Base-by-base conservation (phyloP, 2,888 invertebrate species). In the Scotopteryx bipunctaria region DNA sequence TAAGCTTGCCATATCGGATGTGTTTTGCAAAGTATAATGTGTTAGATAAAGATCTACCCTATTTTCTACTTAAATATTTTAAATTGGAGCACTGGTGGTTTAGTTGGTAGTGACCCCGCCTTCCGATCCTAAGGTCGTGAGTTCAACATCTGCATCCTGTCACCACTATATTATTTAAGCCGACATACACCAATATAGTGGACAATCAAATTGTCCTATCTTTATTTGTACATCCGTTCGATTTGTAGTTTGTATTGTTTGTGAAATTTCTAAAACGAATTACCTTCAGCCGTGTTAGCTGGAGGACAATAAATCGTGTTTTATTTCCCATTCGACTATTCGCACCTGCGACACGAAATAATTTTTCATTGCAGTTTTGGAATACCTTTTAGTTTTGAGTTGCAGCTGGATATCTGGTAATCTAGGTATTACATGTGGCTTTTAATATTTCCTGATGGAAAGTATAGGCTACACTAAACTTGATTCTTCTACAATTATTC, bases 191-290 rank as follows among this genome's bases (percentile, higher is more conserved):
- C n/a, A n/a, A n/a, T n/a, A n/a, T n/a, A 8, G 32, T 6, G 5
- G 16, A 9, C 43, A 27, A 35, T 36, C 44, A 32, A 46, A 46
- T 36, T 21, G 46, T 38, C 11, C 35, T 32, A 15, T 32, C 8
- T 46, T 13, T 31, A 21, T 37, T 37, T 25, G 32, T 36, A 6
- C 44, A 36, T 36, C 27, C 23, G 35, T 48, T 35, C 21, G 16
- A 36, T 48, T 43, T 43, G 37, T 36, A 31, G 43, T 52, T 53
- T 43, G 65, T 63, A 67, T 74, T 73, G 71, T 73, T 71, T 67
- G 67, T 61, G 58, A 69, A 71, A 67, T 68, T 67, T 67, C 65
- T 64, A 71, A 72, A 73, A 67, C 59, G 64, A 68, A 66, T 75
- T 68, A 73, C 62, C 61, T 64, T 60, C 65, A 63, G 63, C 64